A percentile compares a stretch with the other conserved stretches of the same genome.
These are phyloP conservation scores for Scaptomyza hsui DNA, from an alignment of 1,140 invertebrate species.

Conservation along the genomic window DNA sequence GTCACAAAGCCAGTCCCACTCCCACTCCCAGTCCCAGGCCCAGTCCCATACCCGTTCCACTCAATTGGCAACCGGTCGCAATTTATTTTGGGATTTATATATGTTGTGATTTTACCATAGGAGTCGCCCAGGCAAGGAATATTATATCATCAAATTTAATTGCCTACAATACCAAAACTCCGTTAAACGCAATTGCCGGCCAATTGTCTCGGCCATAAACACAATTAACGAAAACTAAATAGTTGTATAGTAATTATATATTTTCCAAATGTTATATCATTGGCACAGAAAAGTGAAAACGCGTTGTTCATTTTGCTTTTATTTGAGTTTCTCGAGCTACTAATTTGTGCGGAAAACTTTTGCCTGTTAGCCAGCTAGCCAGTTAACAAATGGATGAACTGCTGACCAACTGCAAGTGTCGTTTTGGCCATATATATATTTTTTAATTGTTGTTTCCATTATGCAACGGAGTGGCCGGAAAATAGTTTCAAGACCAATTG, in stretches of 20 bases:
- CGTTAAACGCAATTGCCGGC: not conserved
- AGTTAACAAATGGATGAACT: constrained; percentile 34
- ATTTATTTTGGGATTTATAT: constrained; percentile 34
- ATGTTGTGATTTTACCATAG: constrained; percentile 13
- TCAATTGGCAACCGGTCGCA: constrained; percentile 23
- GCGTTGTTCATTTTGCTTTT: constrained; percentile 14
- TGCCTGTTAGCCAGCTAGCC: not conserved
- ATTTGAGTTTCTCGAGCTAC: constrained; percentile 3
- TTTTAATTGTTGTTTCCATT: constrained; percentile 11
- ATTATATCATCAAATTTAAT: constrained; percentile 46
- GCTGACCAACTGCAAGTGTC: constrained; percentile 46
- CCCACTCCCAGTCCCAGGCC: no score
- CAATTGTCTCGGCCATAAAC: constrained; percentile 19
- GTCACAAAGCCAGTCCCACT: not conserved
- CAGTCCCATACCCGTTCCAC: not conserved
- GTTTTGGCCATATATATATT: constrained; percentile 13
- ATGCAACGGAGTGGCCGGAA: constrained; percentile 24
- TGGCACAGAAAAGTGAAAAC: constrained; percentile 29
- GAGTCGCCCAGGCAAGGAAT: not conserved
- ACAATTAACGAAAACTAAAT: not conserved
- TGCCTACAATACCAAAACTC: not conserved
- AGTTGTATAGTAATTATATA: constrained; percentile 13
- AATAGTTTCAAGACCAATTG: constrained; percentile 31
- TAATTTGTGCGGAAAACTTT: constrained; percentile 44
- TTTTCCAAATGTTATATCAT: constrained; percentile 36